phyloP scores from a whole-genome alignment of 2,797 vertebrate species.

The Syndactyla subalaris region DNA sequence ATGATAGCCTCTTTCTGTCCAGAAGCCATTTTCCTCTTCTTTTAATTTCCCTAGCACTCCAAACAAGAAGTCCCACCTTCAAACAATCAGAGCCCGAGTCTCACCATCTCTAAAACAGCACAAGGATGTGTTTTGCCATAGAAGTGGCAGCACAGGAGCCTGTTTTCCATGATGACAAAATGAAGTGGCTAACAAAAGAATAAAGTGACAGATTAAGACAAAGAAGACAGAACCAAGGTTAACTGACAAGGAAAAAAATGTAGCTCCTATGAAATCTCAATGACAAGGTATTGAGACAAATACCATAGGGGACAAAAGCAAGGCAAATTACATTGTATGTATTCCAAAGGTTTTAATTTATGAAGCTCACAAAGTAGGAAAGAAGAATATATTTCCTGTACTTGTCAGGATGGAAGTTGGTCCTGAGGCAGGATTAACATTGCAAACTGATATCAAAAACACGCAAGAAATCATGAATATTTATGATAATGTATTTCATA shows the following conservation, averaged over 20 bases:
- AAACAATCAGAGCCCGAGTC: background rate
- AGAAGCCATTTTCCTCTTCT: background rate
- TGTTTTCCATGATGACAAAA: background rate
- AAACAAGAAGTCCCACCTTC: background rate
- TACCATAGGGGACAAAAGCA: background rate
- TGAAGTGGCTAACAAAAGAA: background rate
- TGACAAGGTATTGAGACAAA: background rate
- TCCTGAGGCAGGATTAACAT: constrained; percentile 35
- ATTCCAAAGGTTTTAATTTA: constrained; percentile 40
- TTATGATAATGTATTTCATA: constrained; percentile 46
- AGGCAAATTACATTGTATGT: background rate
- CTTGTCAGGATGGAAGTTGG: background rate
- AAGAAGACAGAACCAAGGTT: background rate
- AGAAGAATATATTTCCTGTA: constrained; percentile 13
- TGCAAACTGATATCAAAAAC: constrained; percentile 11
- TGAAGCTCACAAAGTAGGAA: background rate
- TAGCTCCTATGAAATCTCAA: background rate
- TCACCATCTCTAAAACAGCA: background rate
- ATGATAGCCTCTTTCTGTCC: background rate
- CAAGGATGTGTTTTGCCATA: background rate
- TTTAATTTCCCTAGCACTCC: background rate
- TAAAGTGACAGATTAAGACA: background rate
- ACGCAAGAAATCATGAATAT: constrained; percentile 34
- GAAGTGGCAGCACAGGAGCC: background rate
- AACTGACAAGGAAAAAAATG: background rate